These are phyloP conservation scores for Selenia dentaria DNA, from an alignment of 2,888 invertebrate genomes.

Conservation along the genomic window DNA sequence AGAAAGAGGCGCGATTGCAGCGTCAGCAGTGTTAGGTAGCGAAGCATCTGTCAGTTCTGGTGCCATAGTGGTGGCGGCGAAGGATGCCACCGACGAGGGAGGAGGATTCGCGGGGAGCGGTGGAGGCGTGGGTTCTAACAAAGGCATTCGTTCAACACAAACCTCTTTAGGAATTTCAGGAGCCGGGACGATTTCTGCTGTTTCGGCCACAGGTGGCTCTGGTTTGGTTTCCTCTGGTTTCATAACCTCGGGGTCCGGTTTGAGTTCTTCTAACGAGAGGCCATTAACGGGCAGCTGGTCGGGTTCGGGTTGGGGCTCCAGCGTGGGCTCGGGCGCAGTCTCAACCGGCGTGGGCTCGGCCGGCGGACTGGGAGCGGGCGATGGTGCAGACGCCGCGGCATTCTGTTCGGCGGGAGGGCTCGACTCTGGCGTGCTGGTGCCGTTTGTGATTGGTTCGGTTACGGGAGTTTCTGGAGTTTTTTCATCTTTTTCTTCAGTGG, in stretches of 20 bases:
- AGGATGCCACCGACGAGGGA: conserved; percentile 90
- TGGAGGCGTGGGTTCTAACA: conserved; percentile 88
- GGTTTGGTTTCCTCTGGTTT: conserved; percentile 58
- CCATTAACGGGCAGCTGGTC: conserved; percentile 74
- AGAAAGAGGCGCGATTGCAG: conserved; percentile 54
- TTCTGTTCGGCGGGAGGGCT: conserved; percentile 53
- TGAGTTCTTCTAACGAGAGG: conserved; percentile 66
- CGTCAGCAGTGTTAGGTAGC: conserved; percentile 70
- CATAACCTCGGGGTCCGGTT: conserved; percentile 52
- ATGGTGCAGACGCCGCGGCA: conserved; percentile 45
- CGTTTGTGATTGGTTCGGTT: conserved; percentile 77
- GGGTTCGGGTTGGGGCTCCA: conserved; percentile 47
- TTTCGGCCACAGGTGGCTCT: conserved; percentile 59
- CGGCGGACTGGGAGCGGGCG: conserved; percentile 39
- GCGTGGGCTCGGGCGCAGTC: conserved; percentile 51
- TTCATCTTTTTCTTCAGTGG: conserved; percentile 62
- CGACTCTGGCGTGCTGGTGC: conserved; percentile 73
- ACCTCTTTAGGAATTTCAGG: conserved; percentile 81
- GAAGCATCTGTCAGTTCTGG: conserved; percentile 75
- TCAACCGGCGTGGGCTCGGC: conserved; percentile 44
- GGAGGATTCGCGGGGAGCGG: conserved; percentile 90
- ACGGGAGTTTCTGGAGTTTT: conserved; percentile 79
- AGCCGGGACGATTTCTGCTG: conserved; percentile 62
- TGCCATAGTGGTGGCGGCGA: conserved; percentile 89
- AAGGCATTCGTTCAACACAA: conserved; percentile 85